Percentiles rank a stretch among this genome's conserved stretches.
These are phyloP conservation scores for Ameiurus melas DNA, from an alignment of 2,113 vertebrate species.

Conservation along the genomic window DNA sequence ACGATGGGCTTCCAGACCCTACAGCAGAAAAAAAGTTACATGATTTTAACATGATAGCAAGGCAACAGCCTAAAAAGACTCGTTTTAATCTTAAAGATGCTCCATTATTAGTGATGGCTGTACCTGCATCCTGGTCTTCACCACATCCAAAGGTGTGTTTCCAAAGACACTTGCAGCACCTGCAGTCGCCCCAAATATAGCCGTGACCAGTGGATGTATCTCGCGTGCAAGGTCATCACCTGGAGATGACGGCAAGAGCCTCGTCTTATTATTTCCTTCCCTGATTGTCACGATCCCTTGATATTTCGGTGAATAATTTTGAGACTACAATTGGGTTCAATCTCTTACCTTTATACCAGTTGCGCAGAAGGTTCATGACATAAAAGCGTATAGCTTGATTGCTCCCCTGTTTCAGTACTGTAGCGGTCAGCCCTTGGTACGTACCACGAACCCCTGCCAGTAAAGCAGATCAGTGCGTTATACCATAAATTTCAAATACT, in stretches of 20 bases:
- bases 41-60: neutral
- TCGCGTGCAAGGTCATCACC: constrained; percentile 73
- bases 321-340: neutral
- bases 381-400: constrained; percentile 82
- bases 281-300: neutral
- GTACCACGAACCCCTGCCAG: constrained; percentile 74
- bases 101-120: neutral
- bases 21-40: constrained; percentile 16
- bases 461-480: constrained; percentile 15
- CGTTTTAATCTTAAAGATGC: neutral
- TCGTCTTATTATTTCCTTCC: neutral
- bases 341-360: constrained; percentile 79
- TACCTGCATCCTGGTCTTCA: constrained; percentile 84
- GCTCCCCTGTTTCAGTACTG: constrained; percentile 76
- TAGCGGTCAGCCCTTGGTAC: constrained; percentile 78
- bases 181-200: constrained; percentile 75
- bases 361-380: constrained; percentile 76
- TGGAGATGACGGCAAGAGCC: constrained; percentile 42
- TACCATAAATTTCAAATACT: neutral
- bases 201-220: constrained; percentile 78
- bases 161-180: constrained; percentile 81
- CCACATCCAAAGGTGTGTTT: constrained; percentile 80
- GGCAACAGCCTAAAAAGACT: neutral
- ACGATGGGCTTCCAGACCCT: constrained; percentile 79
- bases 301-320: neutral